Percentiles rank a stretch among this genome's conserved stretches.
Conservation (phyloP, 1,140 invertebrate species). For the Stegodyphus mimosarum region DNA sequence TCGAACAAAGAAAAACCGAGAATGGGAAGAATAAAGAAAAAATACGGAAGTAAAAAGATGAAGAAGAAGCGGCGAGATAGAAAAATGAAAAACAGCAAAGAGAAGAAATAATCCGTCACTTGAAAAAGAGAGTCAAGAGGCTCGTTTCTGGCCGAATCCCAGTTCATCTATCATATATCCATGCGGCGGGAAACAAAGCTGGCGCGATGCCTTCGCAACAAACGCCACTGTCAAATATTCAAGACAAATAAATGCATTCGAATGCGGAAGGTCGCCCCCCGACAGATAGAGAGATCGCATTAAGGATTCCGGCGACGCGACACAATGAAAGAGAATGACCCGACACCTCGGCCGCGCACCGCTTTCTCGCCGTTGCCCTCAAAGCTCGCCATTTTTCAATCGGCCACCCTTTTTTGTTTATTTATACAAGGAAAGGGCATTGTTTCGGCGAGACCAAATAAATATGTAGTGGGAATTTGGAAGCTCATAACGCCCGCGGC, state of each 20-base stretch:
- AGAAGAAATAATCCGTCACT: constrained; percentile 46
- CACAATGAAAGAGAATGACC: constrained; percentile 53
- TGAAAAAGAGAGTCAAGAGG: constrained; percentile 52
- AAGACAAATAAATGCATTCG: constrained; percentile 59
- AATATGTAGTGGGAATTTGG: no score
- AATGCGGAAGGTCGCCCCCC: constrained; percentile 43
- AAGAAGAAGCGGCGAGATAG: neutral
- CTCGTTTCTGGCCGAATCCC: constrained; percentile 52
- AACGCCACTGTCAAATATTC: constrained; percentile 58
- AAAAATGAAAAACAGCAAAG: neutral
- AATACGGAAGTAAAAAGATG: neutral
- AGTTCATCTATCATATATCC: constrained; percentile 44
- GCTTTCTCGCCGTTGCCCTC: no score
- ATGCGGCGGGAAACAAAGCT: constrained; percentile 20
- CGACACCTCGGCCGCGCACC: constrained; percentile 34
- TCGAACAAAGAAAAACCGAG: constrained; percentile 6
- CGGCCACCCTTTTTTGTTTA: constrained; percentile 40
- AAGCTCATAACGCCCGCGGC: no score
- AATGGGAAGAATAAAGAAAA: neutral
- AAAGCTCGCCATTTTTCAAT: constrained; percentile 53
- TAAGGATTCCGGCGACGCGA: constrained; percentile 55
- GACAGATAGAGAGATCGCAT: constrained; percentile 59
- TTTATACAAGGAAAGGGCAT: constrained; percentile 31
- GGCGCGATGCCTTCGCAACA: constrained; percentile 53
- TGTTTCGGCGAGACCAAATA: constrained; percentile 17